phyloP scores from a whole-genome alignment of 2,888 invertebrate species.

The Germaria angustata region DNA sequence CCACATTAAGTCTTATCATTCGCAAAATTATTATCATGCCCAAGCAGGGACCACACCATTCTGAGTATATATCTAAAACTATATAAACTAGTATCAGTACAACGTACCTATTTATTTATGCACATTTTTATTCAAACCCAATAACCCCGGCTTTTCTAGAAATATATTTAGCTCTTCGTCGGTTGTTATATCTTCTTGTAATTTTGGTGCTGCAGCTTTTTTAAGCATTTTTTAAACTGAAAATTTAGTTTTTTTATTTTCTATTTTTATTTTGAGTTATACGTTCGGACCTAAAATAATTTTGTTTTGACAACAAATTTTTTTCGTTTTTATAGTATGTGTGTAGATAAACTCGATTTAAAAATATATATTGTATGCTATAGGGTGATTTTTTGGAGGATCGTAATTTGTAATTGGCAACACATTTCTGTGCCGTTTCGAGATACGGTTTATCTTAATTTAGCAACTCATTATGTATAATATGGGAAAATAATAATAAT shows the following conservation, averaged over 20 bases:
- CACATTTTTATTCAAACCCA: conserved; percentile 81
- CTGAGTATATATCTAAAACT: conserved; percentile 93
- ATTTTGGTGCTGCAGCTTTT: conserved; percentile 87
- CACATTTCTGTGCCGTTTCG: too few species aligned
- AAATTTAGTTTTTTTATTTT: not conserved
- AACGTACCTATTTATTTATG: not conserved
- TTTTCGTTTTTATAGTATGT: too few species aligned
- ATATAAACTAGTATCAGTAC: conserved; percentile 80
- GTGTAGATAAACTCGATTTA: too few species aligned
- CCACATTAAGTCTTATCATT: conserved; percentile 92
- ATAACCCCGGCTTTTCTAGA: conserved; percentile 86
- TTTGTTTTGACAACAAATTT: not conserved
- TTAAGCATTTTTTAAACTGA: conserved; percentile 82
- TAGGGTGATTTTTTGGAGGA: too few species aligned
- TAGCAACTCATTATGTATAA: too few species aligned
- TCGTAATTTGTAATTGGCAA: too few species aligned
- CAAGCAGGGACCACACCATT: conserved; percentile 94
- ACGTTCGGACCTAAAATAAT: not conserved
- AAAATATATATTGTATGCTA: too few species aligned
- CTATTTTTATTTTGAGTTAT: not conserved
- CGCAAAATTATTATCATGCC: conserved; percentile 92
- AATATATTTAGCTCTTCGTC: conserved; percentile 93
- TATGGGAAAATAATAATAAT: too few species aligned
- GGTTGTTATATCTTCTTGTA: conserved; percentile 89
- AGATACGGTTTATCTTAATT: too few species aligned